phyloP scores from a whole-genome alignment of 2,888 invertebrate species.

The Polymixis flavicincta region DNA sequence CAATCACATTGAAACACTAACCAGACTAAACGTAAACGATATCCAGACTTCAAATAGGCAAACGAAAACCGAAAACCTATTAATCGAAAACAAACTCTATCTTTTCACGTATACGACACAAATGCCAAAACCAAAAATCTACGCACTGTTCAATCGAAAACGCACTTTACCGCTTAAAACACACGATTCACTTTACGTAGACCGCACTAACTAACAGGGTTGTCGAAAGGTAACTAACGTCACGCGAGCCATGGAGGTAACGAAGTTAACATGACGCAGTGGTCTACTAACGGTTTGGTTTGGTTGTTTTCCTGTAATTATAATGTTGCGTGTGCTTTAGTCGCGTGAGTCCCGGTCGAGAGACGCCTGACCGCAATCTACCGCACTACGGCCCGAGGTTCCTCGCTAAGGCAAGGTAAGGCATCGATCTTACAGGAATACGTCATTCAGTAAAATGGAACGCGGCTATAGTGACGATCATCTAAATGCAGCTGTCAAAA shows the following conservation, averaged over 20 bases:
- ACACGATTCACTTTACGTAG: constrained; percentile 40
- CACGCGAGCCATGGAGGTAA: constrained; percentile 50
- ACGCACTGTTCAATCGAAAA: constrained; percentile 31
- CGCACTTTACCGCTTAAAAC: constrained; percentile 34
- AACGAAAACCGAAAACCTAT: constrained; percentile 21
- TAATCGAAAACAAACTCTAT: constrained; percentile 25
- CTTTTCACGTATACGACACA: not conserved
- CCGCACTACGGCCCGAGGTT: constrained; percentile 98
- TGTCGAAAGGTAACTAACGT: constrained; percentile 55
- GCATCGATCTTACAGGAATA: constrained; percentile 47
- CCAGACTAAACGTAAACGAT: constrained; percentile 36
- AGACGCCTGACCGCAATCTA: constrained; percentile 95
- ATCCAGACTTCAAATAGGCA: constrained; percentile 30
- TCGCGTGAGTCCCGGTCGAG: constrained; percentile 96
- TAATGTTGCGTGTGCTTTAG: constrained; percentile 90
- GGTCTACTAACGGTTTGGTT: constrained; percentile 71
- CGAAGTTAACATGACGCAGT: constrained; percentile 40
- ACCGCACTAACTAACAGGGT: constrained; percentile 56
- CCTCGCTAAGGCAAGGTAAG: constrained; percentile 96
- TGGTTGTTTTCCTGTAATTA: constrained; percentile 76
- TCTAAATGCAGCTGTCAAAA: not conserved
- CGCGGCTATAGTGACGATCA: not conserved
- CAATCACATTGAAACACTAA: constrained; percentile 50
- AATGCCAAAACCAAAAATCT: not conserved
- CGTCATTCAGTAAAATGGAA: not conserved